Base-by-base conservation (phyloP, 2,113 vertebrate species). In the Neogobius melanostomus region DNA sequence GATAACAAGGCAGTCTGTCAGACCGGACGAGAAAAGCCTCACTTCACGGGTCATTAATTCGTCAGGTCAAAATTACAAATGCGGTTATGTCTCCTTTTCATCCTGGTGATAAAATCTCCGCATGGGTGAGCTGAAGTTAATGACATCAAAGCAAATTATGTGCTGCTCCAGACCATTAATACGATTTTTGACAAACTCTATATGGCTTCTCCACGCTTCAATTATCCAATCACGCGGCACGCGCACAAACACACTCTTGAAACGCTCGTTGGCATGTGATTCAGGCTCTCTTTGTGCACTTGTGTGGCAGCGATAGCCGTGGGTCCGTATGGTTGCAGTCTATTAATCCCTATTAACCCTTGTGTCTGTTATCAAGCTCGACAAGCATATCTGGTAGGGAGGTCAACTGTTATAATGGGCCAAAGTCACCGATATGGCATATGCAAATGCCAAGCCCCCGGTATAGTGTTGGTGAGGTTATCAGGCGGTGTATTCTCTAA, bases 291-390 rank as follows among this genome's bases (percentile, higher is more conserved):
- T 43, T 67, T 59, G 8, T 51, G 63, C 70, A 49, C 69, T 15
- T 64, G 61, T 68, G 66, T 51, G 59, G 59, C 56, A 21, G 53
- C 28, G 54, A 16, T 16, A 17, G 5, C 28, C 12, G 57, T 68
- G 64, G 44, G 42, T 60, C 53, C 57, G 64, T 47, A 81, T 77
- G 82, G 73, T 57, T 75, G 54, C 61, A 80, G 68, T 82, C 83
- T 82, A 89, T 89, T 90, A 90, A 91, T 90, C 83, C 82, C 82
- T 76, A 84, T 89, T 88, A 90, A 89, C 87, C 83, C 82, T 64
- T 81, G 76, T 77, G 74, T 81, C 78, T 78, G 77, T 83, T 88
- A 88, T 88, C 86, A 89, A 74, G 66, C 73, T 80, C 62, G 43
- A 57, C 53, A 42, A 83, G 76, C 63, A 71, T 59, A 75, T 87